Conservation (phyloP, 2,797 vertebrate genomes). For the Pagetopsis macropterus region DNA sequence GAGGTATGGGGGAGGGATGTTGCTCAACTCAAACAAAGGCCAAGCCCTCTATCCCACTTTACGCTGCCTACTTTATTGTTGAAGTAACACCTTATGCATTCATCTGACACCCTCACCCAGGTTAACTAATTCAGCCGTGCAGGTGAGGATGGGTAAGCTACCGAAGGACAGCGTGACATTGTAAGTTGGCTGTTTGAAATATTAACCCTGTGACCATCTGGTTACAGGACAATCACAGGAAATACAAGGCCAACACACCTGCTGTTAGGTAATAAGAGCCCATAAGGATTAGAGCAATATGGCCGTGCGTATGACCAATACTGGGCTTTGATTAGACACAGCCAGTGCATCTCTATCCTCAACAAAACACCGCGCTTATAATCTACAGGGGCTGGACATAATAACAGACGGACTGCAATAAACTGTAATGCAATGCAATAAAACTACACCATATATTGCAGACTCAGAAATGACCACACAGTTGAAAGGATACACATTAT, state of each 20-base stretch:
- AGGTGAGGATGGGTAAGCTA: constrained; percentile 31
- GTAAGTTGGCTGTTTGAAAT: constrained; percentile 56
- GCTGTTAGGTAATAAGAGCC: constrained; percentile 72
- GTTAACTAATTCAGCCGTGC: constrained; percentile 17
- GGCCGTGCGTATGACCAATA: constrained; percentile 28
- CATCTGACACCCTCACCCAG: constrained; percentile 23
- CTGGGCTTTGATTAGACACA: constrained; percentile 50
- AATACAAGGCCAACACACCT: constrained; percentile 58
- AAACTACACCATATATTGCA: neutral
- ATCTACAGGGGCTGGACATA: constrained; percentile 11
- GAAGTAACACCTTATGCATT: constrained; percentile 31
- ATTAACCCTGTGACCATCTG: constrained; percentile 73
- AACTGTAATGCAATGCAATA: constrained; percentile 15
- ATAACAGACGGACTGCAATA: constrained; percentile 3
- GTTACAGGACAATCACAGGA: constrained; percentile 55
- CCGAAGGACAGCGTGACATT: constrained; percentile 70
- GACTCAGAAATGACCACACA: neutral
- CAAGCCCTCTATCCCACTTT: constrained; percentile 17
- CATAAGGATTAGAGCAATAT: constrained; percentile 44
- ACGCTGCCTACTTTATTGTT: constrained; percentile 20
- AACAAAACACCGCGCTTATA: constrained; percentile 2
- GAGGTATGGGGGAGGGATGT: constrained; percentile 11
- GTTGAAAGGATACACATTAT: constrained; percentile 2
- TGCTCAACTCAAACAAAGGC: constrained; percentile 37
- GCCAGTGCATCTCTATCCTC: constrained; percentile 17